These are phyloP conservation scores for Belgica antarctica DNA, from an alignment of 2,888 invertebrate genomes.

Conservation along the genomic window DNA sequence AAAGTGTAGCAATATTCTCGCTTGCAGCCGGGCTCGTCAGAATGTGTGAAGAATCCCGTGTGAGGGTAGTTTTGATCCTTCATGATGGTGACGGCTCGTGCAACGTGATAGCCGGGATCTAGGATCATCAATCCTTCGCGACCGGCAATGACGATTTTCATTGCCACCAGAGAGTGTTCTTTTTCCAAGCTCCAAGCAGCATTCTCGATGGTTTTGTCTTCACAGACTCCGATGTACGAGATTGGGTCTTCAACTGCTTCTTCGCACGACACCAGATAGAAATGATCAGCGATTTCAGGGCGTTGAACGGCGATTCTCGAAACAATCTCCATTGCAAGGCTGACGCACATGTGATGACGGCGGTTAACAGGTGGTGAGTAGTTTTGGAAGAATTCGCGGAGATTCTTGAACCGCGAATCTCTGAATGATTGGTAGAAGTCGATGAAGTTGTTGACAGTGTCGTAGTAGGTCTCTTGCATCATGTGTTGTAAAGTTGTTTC, in stretches of 20 bases:
- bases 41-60: constrained; percentile 85
- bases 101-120: constrained; percentile 90
- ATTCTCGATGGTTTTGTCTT: constrained; percentile 54
- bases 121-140: constrained; percentile 75
- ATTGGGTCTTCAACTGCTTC: constrained; percentile 69
- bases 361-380: constrained; percentile 76
- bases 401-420: constrained; percentile 60
- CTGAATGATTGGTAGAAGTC: constrained; percentile 64
- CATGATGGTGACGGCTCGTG: constrained; percentile 83
- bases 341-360: constrained; percentile 84
- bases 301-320: constrained; percentile 66
- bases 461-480: constrained; percentile 81
- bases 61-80: constrained; percentile 79
- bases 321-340: constrained; percentile 78
- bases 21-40: constrained; percentile 70
- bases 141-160: constrained; percentile 70
- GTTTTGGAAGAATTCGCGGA: constrained; percentile 71
- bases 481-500: constrained; percentile 77
- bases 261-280: constrained; percentile 82
- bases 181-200: constrained; percentile 64
- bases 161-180: constrained; percentile 81
- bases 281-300: constrained; percentile 64
- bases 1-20: constrained; percentile 82
- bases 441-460: constrained; percentile 83
- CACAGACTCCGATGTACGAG: constrained; percentile 60